Base-by-base conservation (phyloP, 2,113 vertebrate species). In the Stictonetta naevosa region DNA sequence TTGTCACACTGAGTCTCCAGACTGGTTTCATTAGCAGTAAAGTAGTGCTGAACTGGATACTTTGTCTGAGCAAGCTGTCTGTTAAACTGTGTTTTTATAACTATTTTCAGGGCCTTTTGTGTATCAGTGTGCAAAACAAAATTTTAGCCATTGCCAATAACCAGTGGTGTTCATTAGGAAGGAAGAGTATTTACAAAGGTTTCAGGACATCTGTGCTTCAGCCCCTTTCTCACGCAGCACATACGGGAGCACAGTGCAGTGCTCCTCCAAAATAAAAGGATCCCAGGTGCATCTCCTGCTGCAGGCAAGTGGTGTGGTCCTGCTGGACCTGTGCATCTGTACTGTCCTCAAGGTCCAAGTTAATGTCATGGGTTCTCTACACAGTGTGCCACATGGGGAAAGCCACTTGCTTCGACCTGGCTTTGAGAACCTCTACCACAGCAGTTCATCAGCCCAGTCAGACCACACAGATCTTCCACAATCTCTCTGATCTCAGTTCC, bases 151-250 rank as follows among this genome's bases (percentile, higher is more conserved):
- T 42, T 76, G 73, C 34, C 26, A 48, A 4, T 34, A 34, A 34
- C 7, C 19, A 16, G 2, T 1, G 4, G 8, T 67, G 71, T 28
- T 38, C 5, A n/a, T 46, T 55, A 73, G 36, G 55, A 69, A 71
- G 73, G 29, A 59, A 40, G 63, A 71, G 42, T 46, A 53, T 77
- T 83, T 50, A 26, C 19, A 18, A 29, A 62, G 16, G 16, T 78
- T 60, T 88, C 16, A 36, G 13, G 48, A 29, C 16, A 15, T n/a
- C 50, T 74, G 33, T 67, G 15, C 44, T 34, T 42, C 2, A 3
- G 14, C 6, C 18, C 16, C 7, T 2, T 7, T 4, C 19, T 50
- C 8, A 10, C 1, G 0, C 33, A 48, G 8, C 20, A 81, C 12
- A 10, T 17, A 33, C 64, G 7, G 67, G 33, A 50, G 67, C 67